Evolutionary conservation across 1,140 invertebrate genomes (phyloP).

Genomic region (Wiebesia pumilae): DNA sequence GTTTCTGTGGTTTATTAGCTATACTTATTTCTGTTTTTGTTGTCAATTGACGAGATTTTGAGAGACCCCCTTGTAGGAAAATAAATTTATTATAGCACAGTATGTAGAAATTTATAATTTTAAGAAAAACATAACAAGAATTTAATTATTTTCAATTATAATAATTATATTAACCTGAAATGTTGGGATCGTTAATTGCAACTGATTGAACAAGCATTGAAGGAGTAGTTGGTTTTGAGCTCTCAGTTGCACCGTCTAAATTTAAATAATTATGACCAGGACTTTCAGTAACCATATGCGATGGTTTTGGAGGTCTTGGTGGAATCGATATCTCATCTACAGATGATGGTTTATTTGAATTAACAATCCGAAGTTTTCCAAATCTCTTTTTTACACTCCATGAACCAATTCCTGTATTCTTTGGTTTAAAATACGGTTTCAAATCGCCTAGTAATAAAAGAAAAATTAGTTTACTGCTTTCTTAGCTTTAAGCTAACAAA

Average conservation of each 20-base stretch:
- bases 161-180: constrained; percentile 61
- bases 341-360: constrained; percentile 59
- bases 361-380: constrained; percentile 75
- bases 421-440: constrained; percentile 75
- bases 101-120: not conserved
- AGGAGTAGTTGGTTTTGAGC: constrained; percentile 60
- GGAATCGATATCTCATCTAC: constrained; percentile 75
- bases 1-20: constrained; percentile 70
- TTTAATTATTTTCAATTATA: not conserved
- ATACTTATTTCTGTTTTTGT: constrained; percentile 59
- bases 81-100: not conserved
- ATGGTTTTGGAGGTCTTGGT: constrained; percentile 85
- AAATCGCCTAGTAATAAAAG: constrained; percentile 58
- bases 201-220: constrained; percentile 66
- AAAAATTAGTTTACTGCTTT: not conserved
- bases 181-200: constrained; percentile 80
- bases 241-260: constrained; percentile 71
- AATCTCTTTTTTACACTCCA: constrained; percentile 78
- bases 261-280: constrained; percentile 77
- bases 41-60: constrained; percentile 78
- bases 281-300: constrained; percentile 74
- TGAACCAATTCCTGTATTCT: constrained; percentile 77
- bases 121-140: no score
- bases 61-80: constrained; percentile 68
- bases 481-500: not conserved